Evolutionary conservation across 1,140 invertebrate species (phyloP).

Genomic region (Anastrepha ludens): DNA sequence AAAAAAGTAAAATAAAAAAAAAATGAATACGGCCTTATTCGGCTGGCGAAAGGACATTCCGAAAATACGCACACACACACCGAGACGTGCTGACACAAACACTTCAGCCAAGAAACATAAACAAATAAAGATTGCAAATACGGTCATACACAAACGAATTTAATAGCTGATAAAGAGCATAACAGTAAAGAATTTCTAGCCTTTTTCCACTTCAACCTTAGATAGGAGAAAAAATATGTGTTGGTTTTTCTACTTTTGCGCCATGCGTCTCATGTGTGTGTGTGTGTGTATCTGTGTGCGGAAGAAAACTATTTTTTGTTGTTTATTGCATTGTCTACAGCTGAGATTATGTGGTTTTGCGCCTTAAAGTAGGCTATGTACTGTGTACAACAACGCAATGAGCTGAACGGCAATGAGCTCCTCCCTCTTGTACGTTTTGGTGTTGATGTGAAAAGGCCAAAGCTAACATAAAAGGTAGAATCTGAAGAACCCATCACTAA

Average conservation of each 20-base stretch:
- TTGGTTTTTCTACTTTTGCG: neutral
- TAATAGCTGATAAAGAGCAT: conserved; percentile 42
- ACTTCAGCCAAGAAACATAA: conserved; percentile 18
- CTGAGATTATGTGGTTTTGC: conserved; percentile 16
- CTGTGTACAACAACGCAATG: neutral
- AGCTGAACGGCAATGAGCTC: neutral
- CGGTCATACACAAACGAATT: neutral
- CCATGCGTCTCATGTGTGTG: too few relatives aligned
- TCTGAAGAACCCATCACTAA: too few relatives aligned
- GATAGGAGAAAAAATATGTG: neutral
- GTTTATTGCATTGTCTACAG: conserved; percentile 47
- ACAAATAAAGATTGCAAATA: conserved; percentile 9
- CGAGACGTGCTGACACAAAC: neutral
- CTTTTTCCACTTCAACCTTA: conserved; percentile 24
- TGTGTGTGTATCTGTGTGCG: neutral
- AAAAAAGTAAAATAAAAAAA: neutral
- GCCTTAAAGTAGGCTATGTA: conserved; percentile 13
- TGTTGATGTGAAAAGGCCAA: neutral
- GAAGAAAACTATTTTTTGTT: conserved; percentile 39
- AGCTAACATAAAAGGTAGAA: too few relatives aligned
- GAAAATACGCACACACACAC: neutral
- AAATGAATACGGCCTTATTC: neutral
- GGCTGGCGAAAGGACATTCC: neutral
- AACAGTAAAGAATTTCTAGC: conserved; percentile 9
- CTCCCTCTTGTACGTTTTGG: neutral